Base-by-base conservation (phyloP, 2,797 vertebrate genomes). In the Galago senegalensis region DNA sequence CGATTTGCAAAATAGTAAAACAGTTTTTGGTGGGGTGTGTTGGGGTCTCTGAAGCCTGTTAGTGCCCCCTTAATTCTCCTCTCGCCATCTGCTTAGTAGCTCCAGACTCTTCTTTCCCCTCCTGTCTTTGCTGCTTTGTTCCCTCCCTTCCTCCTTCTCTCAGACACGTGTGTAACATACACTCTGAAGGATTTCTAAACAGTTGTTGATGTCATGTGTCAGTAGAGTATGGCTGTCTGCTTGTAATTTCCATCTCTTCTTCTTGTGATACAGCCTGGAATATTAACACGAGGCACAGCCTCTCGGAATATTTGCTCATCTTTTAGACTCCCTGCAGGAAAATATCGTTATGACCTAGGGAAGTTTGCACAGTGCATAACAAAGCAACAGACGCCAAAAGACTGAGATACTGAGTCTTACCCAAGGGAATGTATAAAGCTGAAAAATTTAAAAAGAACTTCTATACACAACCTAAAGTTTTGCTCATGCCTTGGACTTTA, bases 261-360 rank as follows among this genome's bases (percentile, higher is more conserved):
- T 63, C 56, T 69, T n/a, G 13, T 72, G 21, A 91, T 13, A 60
- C n/a, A 43, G n/a, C 46, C 31, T 75, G 12, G 53, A 75, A 94
- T 29, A 13, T 56, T 79, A 37, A 53, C 11, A 4, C 82, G 49
- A 88, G 25, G 34, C 46, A 63, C 43, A 85, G 89, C 20, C 23
- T 87, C 70, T 97, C 12, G 34, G 27, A 92, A 94, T 81, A 82
- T 11, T 87, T 29, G 65, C 37, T 46, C 56, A 91, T 25, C 34
- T 77, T 80, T 73, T 75, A 89, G 46, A 63, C 0, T 79, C 29
- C 83, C 87, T 83, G 70, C 46, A 94, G 37, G 27, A 95, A 88
- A 88, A 83, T 46, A 49, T 14, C 21, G 70, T 72, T 75, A 77
- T 12, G 58, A 95, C 76, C 23, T 72, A 63, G 83, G 23, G 46